These are phyloP conservation scores for Addax nasomaculatus DNA, from an alignment of 2,113 vertebrate genomes.

Conservation along the genomic window DNA sequence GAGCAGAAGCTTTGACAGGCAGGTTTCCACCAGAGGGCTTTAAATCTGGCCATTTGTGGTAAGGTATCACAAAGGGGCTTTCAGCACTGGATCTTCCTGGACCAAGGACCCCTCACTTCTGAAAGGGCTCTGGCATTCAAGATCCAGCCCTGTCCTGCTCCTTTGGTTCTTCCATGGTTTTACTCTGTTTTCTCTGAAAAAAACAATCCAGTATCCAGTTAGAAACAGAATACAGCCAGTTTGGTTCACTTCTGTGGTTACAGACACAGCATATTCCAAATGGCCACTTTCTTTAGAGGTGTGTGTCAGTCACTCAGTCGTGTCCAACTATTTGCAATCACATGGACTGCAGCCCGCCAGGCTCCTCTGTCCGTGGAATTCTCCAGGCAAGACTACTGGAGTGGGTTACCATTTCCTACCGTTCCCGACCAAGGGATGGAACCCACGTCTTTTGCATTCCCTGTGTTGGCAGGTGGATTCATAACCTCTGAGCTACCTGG, in stretches of 20 bases:
- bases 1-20: too few relatives aligned
- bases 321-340: not conserved
- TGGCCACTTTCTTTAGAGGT: too few relatives aligned
- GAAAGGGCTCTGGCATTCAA: not conserved
- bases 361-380: not conserved
- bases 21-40: not conserved
- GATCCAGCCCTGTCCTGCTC: not conserved
- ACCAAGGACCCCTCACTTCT: not conserved
- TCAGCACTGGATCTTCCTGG: not conserved
- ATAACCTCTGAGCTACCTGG: not conserved
- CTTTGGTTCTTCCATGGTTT: not conserved
- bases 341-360: not conserved
- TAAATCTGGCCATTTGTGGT: not conserved
- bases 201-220: too few relatives aligned
- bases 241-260: not conserved
- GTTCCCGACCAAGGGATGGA: accelerated
- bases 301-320: not conserved
- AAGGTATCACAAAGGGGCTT: not conserved
- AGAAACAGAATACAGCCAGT: not conserved
- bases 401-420: not conserved
- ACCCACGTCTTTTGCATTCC: not conserved
- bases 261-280: too few relatives aligned
- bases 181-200: not conserved
- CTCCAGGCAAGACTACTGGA: not conserved
- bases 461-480: not conserved